These are phyloP conservation scores for Eubucco bourcierii DNA, from an alignment of 2,113 vertebrate species.

Conservation along the genomic window DNA sequence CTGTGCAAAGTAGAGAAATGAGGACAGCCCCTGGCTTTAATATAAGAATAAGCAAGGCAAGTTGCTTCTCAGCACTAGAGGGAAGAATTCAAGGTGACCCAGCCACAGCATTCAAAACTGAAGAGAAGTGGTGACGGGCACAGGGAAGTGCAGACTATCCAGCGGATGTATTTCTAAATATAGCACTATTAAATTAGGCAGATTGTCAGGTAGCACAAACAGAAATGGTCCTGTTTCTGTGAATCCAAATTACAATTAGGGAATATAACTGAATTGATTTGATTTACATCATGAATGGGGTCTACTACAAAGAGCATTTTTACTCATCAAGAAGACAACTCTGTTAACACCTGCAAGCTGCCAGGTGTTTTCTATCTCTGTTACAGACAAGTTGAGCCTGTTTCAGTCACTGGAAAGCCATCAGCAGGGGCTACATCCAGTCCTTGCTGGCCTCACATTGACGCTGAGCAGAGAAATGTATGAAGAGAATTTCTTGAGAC, in stretches of 20 bases:
- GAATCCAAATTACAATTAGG: not conserved
- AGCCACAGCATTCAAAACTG: not conserved
- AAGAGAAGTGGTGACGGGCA: not conserved
- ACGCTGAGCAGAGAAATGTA: not conserved
- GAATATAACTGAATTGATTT: not conserved
- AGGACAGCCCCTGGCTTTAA: not conserved
- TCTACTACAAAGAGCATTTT: not conserved
- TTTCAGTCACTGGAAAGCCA: not conserved
- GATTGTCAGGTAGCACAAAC: not conserved
- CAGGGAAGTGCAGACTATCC: not conserved
- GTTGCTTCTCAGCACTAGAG: not conserved
- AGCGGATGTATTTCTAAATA: not conserved
- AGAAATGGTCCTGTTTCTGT: not conserved
- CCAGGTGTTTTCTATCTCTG: not conserved
- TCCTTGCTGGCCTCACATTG: not conserved
- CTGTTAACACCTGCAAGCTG: not conserved
- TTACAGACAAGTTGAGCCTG: not conserved
- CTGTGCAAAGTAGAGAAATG: not conserved
- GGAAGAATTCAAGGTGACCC: not conserved
- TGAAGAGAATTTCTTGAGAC: not conserved
- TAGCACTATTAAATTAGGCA: not conserved
- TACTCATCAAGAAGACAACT: not conserved
- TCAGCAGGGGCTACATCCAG: not conserved
- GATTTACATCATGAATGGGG: not conserved
- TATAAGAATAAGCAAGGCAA: not conserved